phyloP scores from a whole-genome alignment of 2,113 vertebrate genomes.

The Heteronetta atricapilla region DNA sequence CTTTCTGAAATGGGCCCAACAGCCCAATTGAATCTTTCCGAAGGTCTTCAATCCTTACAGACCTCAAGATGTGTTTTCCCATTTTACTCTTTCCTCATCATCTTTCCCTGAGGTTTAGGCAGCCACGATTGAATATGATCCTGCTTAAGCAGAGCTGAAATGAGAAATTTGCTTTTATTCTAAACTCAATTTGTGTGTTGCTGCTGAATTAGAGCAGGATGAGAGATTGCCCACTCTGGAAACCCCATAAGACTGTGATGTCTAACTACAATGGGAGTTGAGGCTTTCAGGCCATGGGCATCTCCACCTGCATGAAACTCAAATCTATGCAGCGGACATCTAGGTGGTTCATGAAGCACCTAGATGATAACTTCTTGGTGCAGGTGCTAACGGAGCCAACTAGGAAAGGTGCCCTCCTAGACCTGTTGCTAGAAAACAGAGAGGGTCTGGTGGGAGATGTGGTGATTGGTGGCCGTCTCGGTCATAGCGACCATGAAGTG shows the following conservation, averaged over 20 bases:
- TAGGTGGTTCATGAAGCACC: too few relatives aligned
- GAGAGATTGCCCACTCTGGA: not conserved
- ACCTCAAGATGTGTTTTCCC: not conserved
- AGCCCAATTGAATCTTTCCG: not conserved
- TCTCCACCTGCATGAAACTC: not conserved
- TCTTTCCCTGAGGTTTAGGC: not conserved
- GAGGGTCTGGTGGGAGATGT: too few relatives aligned
- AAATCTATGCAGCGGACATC: not conserved
- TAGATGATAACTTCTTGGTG: too few relatives aligned
- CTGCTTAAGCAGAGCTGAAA: too few relatives aligned
- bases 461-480: too few relatives aligned
- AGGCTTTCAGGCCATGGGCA: not conserved
- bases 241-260: not conserved
- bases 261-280: not conserved
- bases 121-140: too few relatives aligned
- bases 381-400: too few relatives aligned
- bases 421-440: too few relatives aligned
- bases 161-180: too few relatives aligned
- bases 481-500: too few relatives aligned
- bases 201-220: not conserved
- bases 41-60: not conserved
- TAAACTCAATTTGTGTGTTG: rapidly evolving
- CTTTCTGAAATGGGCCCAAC: not conserved
- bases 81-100: not conserved
- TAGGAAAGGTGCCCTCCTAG: too few relatives aligned